Evolutionary conservation across 2,888 invertebrate genomes (phyloP).

Genomic region (Pterostichus madidus): DNA sequence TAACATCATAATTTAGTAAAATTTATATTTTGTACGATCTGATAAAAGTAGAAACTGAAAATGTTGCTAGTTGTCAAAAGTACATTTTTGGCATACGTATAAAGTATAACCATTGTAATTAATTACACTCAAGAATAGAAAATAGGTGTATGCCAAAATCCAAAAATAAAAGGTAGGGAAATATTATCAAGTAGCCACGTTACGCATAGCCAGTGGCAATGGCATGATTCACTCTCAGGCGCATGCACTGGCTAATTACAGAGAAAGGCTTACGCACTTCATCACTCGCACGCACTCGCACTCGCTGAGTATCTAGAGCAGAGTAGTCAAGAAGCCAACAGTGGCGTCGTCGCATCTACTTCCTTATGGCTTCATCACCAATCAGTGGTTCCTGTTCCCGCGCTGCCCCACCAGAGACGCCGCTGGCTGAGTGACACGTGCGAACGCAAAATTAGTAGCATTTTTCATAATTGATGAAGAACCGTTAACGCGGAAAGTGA

Average conservation of each 20-base stretch:
- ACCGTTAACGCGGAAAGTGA: slow-evolving; percentile 38
- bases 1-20: too few relatives aligned
- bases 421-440: slow-evolving; percentile 36
- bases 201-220: slow-evolving; percentile 36
- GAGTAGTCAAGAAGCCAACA: slow-evolving; percentile 30
- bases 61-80: too few relatives aligned
- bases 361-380: slow-evolving; percentile 56
- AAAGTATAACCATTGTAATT: background rate
- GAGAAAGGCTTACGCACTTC: slow-evolving; percentile 19
- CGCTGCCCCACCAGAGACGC: background rate
- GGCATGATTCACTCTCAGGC: slow-evolving; percentile 36
- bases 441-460: slow-evolving; percentile 23
- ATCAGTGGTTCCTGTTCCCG: background rate
- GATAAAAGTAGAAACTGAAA: too few relatives aligned
- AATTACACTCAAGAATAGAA: background rate
- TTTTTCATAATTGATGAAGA: slow-evolving; percentile 50
- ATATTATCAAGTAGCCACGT: background rate
- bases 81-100: too few relatives aligned
- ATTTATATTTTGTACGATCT: too few relatives aligned
- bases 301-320: slow-evolving; percentile 23
- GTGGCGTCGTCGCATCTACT: slow-evolving; percentile 30
- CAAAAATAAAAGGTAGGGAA: slow-evolving; percentile 3
- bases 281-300: slow-evolving; percentile 5
- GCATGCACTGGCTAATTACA: slow-evolving; percentile 56
- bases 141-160: background rate